Percentiles rank a stretch among this genome's conserved stretches.
Evolutionary conservation across 37 sponge, comb jelly and placozoan genomes (phyloP).

Genomic region (Oopsacas minuta): DNA sequence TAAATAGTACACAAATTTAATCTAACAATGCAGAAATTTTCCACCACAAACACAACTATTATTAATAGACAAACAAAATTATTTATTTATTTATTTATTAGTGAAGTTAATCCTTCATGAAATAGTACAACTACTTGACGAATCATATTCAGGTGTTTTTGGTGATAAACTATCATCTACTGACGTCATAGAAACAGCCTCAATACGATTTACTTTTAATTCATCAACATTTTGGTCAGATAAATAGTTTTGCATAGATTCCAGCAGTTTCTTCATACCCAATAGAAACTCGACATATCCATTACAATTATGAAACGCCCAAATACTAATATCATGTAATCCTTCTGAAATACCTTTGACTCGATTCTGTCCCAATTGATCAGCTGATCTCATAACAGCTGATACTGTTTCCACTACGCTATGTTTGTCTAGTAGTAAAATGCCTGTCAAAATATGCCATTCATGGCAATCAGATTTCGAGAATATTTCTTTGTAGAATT

Average conservation of each 20-base stretch:
- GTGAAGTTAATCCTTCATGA: background rate
- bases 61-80: background rate
- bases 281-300: slow-evolving; percentile 15
- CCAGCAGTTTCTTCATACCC: background rate
- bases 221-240: background rate
- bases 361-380: background rate
- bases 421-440: background rate
- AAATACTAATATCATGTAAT: background rate
- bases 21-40: too few relatives aligned
- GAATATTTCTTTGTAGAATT: slow-evolving; percentile 3
- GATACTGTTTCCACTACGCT: background rate
- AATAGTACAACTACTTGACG: background rate
- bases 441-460: background rate
- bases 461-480: background rate
- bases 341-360: slow-evolving; percentile 5
- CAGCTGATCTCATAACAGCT: background rate
- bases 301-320: slow-evolving; percentile 5
- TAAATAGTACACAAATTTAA: too few relatives aligned
- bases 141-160: slow-evolving; percentile 12
- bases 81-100: background rate
- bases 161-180: background rate
- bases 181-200: background rate
- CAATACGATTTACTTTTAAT: background rate
- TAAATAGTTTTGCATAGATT: background rate
- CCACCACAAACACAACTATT: too few relatives aligned